Evolutionary conservation across 2,888 invertebrate species (phyloP).

Genomic region (Drosophila lacicola): DNA sequence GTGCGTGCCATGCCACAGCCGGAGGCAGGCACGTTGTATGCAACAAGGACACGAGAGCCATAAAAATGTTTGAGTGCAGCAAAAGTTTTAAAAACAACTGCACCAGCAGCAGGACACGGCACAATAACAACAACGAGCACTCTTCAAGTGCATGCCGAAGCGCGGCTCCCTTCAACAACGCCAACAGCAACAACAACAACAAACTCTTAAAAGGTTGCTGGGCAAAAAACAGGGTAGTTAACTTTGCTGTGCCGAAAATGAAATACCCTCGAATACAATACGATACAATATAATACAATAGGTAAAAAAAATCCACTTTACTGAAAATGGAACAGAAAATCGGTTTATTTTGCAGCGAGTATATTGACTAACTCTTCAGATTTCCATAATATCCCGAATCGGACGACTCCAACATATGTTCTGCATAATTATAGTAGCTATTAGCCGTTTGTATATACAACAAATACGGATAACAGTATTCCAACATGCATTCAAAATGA

Average conservation of each 20-base stretch:
- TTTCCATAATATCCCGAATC: no score
- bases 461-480: no score
- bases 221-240: constrained; percentile 29
- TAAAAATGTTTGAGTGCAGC: constrained; percentile 69
- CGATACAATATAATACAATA: no score
- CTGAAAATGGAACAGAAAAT: no score
- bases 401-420: no score
- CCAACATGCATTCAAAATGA: no score
- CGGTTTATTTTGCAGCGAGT: no score
- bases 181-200: constrained; percentile 13
- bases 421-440: no score
- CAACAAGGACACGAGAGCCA: constrained; percentile 73
- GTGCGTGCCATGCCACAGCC: constrained; percentile 42
- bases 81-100: constrained; percentile 66
- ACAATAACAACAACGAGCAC: constrained; percentile 27
- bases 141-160: constrained; percentile 48
- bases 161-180: constrained; percentile 22
- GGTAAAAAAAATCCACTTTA: no score
- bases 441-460: no score
- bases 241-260: background rate
- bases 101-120: constrained; percentile 38
- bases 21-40: constrained; percentile 38
- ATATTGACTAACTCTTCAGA: no score
- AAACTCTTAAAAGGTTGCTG: constrained; percentile 63
- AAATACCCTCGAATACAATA: constrained; percentile 4